Evolutionary conservation across 2,888 invertebrate species (phyloP), one percentile per base, ranked within the genome.

Genomic region (Andricus curvator): DNA sequence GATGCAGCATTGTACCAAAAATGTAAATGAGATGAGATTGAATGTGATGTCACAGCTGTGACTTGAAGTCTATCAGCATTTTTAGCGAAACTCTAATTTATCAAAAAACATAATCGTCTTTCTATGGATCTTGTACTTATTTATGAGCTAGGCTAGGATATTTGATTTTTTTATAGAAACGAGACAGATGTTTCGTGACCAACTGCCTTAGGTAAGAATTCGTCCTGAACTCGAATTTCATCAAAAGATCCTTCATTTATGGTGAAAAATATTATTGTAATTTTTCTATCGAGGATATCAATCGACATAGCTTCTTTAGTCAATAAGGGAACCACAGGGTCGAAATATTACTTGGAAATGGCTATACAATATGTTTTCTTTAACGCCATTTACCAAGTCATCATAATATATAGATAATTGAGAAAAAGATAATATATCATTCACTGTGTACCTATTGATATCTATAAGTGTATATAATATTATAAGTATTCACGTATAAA

Each of bases 91-190:
- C 20, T 70, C 8, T 37, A 74, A 33, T 67, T 67, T 37, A 67
- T 41, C 37, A n/a, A 67, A 25, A 56, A 56, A 6, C 25, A 29
- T 25, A 25, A 29, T 51, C 74, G 33, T 51, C 51, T 33, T 74
- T 56, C 22, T 62, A 74, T 51, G 51, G 56, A 74, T 74, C 37
- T 74, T 74, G 56, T 74, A 60, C n/a, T 60, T 74, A 74, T 74
- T 56, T 60, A 37, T 51, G n/a, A 37, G 22, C n/a, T 67, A 67
- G 67, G n/a, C 66, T 37, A 66, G 33, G 4, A n/a, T n/a, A 37
- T 66, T n/a, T 66, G 56, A 70, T 70, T 70, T 70, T 68, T 70
- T 70, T 70, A 51, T 51, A 70, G 48, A 25, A 70, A n/a, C n/a
- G n/a, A 66, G 20, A 70, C 48, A 17, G 25, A 48, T 25, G 25